These are phyloP conservation scores for Drosophila paulistorum DNA, from an alignment of 1,140 invertebrate species.

Conservation along the genomic window DNA sequence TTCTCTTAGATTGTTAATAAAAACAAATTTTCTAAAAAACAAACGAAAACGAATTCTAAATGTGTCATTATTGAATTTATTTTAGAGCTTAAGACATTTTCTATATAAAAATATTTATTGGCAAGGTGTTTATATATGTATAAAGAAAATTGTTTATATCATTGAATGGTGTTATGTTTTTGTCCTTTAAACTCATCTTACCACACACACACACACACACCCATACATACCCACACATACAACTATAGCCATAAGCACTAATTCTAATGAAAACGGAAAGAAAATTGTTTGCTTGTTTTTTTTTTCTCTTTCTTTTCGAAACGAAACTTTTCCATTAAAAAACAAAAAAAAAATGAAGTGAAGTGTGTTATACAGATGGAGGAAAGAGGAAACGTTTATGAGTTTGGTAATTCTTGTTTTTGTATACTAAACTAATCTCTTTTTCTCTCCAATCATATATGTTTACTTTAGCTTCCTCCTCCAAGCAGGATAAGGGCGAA, in stretches of 20 bases:
- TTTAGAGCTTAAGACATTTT: constrained; percentile 60
- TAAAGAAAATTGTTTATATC: constrained; percentile 18
- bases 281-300: constrained; percentile 72
- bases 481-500: constrained; percentile 79
- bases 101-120: constrained; percentile 31
- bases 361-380: constrained; percentile 6
- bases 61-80: constrained; percentile 75
- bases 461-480: constrained; percentile 38
- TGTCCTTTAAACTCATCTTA: constrained; percentile 50
- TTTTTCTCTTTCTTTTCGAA: neutral
- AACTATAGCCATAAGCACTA: constrained; percentile 38
- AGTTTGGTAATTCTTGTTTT: constrained; percentile 43
- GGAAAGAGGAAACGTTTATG: constrained; percentile 43
- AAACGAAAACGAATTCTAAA: constrained; percentile 69
- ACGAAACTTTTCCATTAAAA: constrained; percentile 7
- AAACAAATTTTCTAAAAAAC: constrained; percentile 59
- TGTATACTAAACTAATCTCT: constrained; percentile 49
- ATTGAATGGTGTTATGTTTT: constrained; percentile 71
- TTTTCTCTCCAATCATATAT: constrained; percentile 2
- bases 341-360: constrained; percentile 5
- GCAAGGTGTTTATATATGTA: constrained; percentile 1
- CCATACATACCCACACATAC: constrained; percentile 6
- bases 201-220: constrained; percentile 38
- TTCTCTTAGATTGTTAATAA: constrained; percentile 58
- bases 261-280: constrained; percentile 17